Evolutionary conservation across 1,140 invertebrate genomes (phyloP).

Genomic region (Gryllus bimaculatus): DNA sequence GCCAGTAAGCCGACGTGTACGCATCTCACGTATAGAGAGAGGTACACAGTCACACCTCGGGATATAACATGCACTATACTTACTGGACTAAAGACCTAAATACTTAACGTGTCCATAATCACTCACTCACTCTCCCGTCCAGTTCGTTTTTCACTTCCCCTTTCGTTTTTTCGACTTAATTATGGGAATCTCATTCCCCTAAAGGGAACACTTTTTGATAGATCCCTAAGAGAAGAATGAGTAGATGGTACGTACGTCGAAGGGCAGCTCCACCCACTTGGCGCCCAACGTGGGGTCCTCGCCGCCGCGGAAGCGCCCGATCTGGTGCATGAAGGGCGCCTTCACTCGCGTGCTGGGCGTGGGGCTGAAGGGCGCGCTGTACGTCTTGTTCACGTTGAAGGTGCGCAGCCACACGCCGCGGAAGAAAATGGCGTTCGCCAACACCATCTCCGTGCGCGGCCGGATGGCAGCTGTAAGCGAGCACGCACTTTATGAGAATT

Average conservation of each 20-base stretch:
- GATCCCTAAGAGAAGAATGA: background rate
- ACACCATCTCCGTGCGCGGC: slow-evolving; percentile 27
- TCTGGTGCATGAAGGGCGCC: slow-evolving; percentile 32
- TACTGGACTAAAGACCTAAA: too few relatives aligned
- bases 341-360: slow-evolving; percentile 24
- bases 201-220: background rate
- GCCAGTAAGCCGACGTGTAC: too few relatives aligned
- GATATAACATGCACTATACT: too few relatives aligned
- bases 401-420: slow-evolving; percentile 31
- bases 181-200: background rate
- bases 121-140: too few relatives aligned
- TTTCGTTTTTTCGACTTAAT: background rate
- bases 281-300: slow-evolving; percentile 11
- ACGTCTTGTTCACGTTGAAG: slow-evolving; percentile 29
- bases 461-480: slow-evolving; percentile 18
- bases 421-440: slow-evolving; percentile 41
- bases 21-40: too few relatives aligned
- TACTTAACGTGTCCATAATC: too few relatives aligned
- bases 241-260: slow-evolving; percentile 18
- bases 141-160: too few relatives aligned
- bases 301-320: slow-evolving; percentile 12
- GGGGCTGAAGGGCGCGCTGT: slow-evolving; percentile 27
- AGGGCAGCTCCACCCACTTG: slow-evolving; percentile 22
- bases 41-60: too few relatives aligned
- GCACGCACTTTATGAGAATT: too few relatives aligned